Evolutionary conservation across 2,797 vertebrate genomes (phyloP).

Genomic region (Uromys caudimaculatus): DNA sequence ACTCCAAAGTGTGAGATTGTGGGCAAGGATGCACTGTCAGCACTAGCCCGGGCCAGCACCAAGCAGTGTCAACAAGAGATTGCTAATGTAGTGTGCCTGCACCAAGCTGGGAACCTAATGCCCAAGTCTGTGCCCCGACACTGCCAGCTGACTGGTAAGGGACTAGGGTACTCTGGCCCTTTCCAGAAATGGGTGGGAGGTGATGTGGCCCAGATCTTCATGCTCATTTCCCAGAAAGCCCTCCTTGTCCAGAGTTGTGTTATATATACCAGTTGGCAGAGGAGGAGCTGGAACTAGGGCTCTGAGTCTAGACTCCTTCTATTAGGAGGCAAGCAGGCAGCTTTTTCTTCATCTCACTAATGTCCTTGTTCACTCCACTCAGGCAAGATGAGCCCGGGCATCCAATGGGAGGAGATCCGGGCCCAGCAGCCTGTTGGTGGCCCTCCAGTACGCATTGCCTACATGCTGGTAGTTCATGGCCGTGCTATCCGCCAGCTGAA

Average conservation of each 20-base stretch:
- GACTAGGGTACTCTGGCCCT: background rate
- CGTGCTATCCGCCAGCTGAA: constrained; percentile 95
- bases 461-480: constrained; percentile 97
- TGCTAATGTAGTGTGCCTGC: constrained; percentile 95
- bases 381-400: constrained; percentile 92
- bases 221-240: background rate
- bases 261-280: background rate
- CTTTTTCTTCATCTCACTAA: background rate
- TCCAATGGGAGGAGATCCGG: constrained; percentile 91
- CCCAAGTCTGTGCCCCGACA: constrained; percentile 93
- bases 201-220: background rate
- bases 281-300: background rate
- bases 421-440: constrained; percentile 88
- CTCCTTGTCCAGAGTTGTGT: background rate
- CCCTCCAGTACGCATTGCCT: constrained; percentile 93
- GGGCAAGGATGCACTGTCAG: constrained; percentile 96
- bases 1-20: constrained; percentile 95
- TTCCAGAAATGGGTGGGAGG: background rate
- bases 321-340: background rate
- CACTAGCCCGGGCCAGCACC: constrained; percentile 93
- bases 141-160: constrained; percentile 95
- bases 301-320: background rate
- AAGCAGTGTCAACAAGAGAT: constrained; percentile 97
- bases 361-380: background rate
- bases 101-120: constrained; percentile 95